Evolutionary conservation across 2,888 invertebrate genomes (phyloP).

Genomic region (Cyclophora punctaria): DNA sequence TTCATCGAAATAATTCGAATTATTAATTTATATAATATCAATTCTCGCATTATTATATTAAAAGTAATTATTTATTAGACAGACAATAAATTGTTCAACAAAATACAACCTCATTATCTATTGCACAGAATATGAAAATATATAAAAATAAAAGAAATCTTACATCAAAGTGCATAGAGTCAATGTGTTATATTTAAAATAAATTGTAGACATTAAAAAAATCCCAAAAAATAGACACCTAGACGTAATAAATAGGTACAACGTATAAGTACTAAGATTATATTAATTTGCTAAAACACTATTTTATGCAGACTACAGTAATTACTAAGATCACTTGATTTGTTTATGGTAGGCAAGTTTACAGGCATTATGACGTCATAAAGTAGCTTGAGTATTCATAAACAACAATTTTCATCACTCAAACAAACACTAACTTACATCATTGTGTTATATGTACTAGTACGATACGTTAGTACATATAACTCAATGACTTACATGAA

Average conservation of each 20-base stretch:
- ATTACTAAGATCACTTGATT: background rate
- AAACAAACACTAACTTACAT: no score
- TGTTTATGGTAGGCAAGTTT: no score
- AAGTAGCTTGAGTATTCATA: no score
- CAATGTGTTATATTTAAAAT: slow-evolving; percentile 39
- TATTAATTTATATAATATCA: no score
- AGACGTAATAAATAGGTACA: slow-evolving; percentile 12
- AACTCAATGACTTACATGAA: no score
- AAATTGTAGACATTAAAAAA: slow-evolving; percentile 21
- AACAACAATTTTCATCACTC: no score
- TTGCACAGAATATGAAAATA: slow-evolving; percentile 28
- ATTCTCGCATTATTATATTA: no score
- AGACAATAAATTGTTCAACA: background rate
- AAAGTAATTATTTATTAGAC: no score
- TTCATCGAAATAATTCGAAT: no score
- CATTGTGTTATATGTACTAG: no score
- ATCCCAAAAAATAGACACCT: slow-evolving; percentile 43
- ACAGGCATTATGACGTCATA: no score
- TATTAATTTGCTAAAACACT: slow-evolving; percentile 34
- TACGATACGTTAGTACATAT: no score
- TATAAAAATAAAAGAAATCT: slow-evolving; percentile 28
- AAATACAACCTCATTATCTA: slow-evolving; percentile 4
- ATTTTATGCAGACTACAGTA: slow-evolving; percentile 21
- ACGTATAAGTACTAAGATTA: slow-evolving; percentile 24
- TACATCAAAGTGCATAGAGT: slow-evolving; percentile 37